phyloP scores from a whole-genome alignment of 2,113 vertebrate genomes.

The Eublepharis macularius region DNA sequence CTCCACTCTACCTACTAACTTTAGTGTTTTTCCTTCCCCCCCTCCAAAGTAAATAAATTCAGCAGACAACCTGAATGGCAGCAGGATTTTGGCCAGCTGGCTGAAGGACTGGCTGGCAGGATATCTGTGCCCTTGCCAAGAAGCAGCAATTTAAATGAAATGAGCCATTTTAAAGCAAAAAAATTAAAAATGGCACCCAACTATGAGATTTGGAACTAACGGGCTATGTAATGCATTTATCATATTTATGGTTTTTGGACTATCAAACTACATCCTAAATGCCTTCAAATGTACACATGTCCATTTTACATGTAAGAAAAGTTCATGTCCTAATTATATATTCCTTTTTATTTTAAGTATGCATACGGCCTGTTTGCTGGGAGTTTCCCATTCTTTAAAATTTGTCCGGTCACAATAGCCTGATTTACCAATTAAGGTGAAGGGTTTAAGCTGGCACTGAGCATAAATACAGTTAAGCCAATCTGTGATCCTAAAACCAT shows the following conservation, averaged over 20 bases:
- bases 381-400: neutral
- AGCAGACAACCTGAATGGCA: constrained; percentile 56
- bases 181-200: constrained; percentile 39
- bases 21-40: constrained; percentile 44
- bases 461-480: neutral
- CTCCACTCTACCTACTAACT: constrained; percentile 50
- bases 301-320: no score
- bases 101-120: constrained; percentile 64
- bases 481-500: no score
- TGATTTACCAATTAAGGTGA: neutral
- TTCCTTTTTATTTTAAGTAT: neutral
- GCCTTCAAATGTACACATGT: no score
- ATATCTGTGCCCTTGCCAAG: constrained; percentile 60
- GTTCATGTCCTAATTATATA: neutral
- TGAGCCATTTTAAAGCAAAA: constrained; percentile 54
- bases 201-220: neutral
- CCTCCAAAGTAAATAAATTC: constrained; percentile 61
- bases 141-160: constrained; percentile 56
- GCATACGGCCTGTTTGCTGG: neutral
- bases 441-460: neutral
- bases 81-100: constrained; percentile 70
- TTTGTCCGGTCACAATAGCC: neutral
- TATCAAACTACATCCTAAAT: neutral
- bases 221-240: neutral
- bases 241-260: neutral